These are phyloP conservation scores for Sebastes dallii DNA, from an alignment of 2,797 vertebrate species.

Conservation along the genomic window DNA sequence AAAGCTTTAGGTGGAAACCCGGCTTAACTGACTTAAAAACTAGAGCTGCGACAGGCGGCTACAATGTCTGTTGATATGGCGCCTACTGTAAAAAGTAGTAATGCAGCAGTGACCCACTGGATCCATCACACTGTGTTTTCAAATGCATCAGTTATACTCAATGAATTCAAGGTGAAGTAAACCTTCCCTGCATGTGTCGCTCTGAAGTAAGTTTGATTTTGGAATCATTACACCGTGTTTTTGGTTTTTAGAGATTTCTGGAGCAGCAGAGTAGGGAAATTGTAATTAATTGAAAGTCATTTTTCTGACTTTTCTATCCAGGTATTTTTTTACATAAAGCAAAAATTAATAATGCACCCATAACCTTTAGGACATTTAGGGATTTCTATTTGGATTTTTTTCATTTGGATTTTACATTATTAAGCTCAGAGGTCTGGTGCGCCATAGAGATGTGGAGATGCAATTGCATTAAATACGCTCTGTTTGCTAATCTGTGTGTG, in stretches of 20 bases:
- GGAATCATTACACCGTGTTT: neutral
- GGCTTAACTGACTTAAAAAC: too few relatives aligned
- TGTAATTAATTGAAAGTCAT: neutral
- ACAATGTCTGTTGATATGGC: too few relatives aligned
- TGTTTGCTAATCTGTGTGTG: neutral
- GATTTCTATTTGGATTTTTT: neutral
- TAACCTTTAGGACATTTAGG: neutral
- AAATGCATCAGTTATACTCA: neutral
- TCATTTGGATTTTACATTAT: neutral
- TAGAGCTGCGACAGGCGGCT: too few relatives aligned
- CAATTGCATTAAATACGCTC: conserved; percentile 13
- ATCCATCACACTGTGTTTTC: too few relatives aligned
- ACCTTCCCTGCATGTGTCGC: neutral
- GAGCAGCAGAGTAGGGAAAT: neutral
- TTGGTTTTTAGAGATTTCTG: neutral
- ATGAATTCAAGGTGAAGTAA: neutral
- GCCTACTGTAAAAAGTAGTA: too few relatives aligned
- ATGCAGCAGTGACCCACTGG: neutral
- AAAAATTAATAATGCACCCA: neutral
- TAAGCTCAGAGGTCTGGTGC: neutral
- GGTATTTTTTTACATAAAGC: neutral
- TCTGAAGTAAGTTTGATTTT: neutral
- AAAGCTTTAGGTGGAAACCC: too few relatives aligned
- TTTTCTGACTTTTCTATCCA: neutral
- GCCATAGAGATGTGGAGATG: neutral